Evolutionary conservation across 1,140 invertebrate species (phyloP), one percentile per base, ranked within the genome.

Genomic region (Drosophila yakuba): DNA sequence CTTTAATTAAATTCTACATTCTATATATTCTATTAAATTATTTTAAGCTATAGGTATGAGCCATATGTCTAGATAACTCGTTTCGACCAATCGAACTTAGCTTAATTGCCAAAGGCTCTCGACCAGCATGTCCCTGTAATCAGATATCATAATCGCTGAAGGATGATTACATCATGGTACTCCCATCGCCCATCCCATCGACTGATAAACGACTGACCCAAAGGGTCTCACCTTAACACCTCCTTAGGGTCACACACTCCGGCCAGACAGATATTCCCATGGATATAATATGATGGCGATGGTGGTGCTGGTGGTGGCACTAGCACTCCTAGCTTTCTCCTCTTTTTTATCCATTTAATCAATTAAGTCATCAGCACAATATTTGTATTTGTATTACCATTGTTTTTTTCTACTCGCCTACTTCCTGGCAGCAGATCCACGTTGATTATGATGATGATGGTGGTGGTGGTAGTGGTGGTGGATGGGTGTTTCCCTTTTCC

Each of bases 261-360:
- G 23, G 6, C 8, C 36, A n/a, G 44, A 20, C 32, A 55, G 52
- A 56, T 39, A 75, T 75, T 75, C 72, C 62, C 62, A 74, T 38
- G 43, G 48, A 62, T 45, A 73, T 61, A 20, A 51, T 52, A 54
- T 54, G 35, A 51, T 73, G 69, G 58, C 51, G 44, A 54, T 54
- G 35, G 51, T 73, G 69, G 58, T 56, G 44, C 58, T 74, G 71
- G 60, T 20, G 20, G 20, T 20, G 20, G 20, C 32, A 32, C 32
- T 47, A 69, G 32, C 66, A 69, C 62, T 68, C 43, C 67, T 28
- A 32, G 50, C 67, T 35, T 55, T 57, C 43, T 41, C 64, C 67
- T 45, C 20, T 63, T 78, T 78, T 78, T 78, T 78, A 78, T 78
- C 59, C 74, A 78, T 78, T 78, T 71, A 78, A 78, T 78, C 75